Base-by-base conservation (phyloP, 2,797 vertebrate genomes). In the Rhinichthys osculus region DNA sequence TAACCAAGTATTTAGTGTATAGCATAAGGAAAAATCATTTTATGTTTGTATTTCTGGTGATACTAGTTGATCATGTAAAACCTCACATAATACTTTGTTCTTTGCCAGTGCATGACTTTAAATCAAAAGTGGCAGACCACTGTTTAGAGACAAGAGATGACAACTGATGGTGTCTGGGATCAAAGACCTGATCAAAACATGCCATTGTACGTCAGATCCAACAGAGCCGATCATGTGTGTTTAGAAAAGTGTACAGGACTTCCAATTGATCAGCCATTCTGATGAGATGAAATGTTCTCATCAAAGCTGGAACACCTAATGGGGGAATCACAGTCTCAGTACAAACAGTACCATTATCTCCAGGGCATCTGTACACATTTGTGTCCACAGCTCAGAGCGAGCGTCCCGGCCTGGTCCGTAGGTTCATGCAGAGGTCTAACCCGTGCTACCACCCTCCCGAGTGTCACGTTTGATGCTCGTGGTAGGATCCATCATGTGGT, bases 401-500 rank as follows among this genome's bases (percentile, higher is more conserved):
- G 81, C 86, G 86, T 92, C 90, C 91, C 92, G 86, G 92, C 91
- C 93, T 92, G 91, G 92, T 94, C 91, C 92, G 89, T 88, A 91
- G 93, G 93, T 94, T 93, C 91, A 92, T 79, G 86, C 89, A 90
- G 88, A 91, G 90, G 92, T 89, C 89, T 54, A 91, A 92, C 90
- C 91, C 87, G 86, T 90, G 89, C 87, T 89, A 89, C 92, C 91
- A 91, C 93, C 92, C 92, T 89, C 86, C 89, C 74, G 72, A 85
- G 90, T 91, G 92, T 94, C 93, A 93, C 79, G 89, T 94, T 89
- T 92, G 93, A 94, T 92, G 93, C 93, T 94, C 93, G 90, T 93
- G 94, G 93, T 94, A 91, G 93, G 94, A 95, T 95, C 95, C 94
- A 94, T 95, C 95, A 96, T 95, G 93, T 95, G 93, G 90, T 92